Evolutionary conservation across 2,888 invertebrate genomes (phyloP).

Genomic region (Ormyrus nitidulus): DNA sequence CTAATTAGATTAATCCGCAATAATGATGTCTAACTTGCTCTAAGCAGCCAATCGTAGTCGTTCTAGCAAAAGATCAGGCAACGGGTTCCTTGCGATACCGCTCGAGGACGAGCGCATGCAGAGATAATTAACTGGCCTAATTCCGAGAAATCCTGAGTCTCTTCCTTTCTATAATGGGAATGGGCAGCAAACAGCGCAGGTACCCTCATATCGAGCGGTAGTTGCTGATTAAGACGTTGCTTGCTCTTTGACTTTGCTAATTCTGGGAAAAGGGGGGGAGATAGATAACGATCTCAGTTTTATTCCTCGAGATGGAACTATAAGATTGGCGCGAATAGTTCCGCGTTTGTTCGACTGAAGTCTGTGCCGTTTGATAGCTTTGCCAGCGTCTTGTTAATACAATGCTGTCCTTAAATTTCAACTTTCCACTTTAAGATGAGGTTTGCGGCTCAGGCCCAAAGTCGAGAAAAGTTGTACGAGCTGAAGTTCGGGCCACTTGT

Average conservation of each 20-base stretch:
- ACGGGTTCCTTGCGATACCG: background rate
- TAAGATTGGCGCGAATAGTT: background rate
- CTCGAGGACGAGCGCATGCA: background rate
- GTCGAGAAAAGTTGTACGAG: too few species aligned
- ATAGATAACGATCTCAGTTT: background rate
- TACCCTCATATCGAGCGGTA: conserved; percentile 1
- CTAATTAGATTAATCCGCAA: background rate
- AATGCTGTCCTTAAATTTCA: background rate
- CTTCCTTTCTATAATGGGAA: background rate
- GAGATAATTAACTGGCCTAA: conserved; percentile 17
- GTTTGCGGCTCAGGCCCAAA: too few species aligned
- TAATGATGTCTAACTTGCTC: background rate
- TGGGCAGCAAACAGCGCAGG: too few species aligned
- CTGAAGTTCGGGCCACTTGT: too few species aligned
- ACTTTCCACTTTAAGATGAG: background rate
- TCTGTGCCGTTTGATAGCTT: background rate
- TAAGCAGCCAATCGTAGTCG: background rate
- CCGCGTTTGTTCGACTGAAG: background rate
- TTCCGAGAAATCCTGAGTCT: background rate
- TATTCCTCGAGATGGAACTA: background rate
- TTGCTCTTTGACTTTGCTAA: conserved; percentile 20
- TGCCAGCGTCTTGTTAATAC: too few species aligned
- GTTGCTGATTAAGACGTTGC: conserved; percentile 21
- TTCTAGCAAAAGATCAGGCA: background rate
- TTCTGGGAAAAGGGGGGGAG: background rate